These are phyloP conservation scores for Coenobita brevimanus DNA, from an alignment of 1,140 invertebrate genomes.

Conservation along the genomic window DNA sequence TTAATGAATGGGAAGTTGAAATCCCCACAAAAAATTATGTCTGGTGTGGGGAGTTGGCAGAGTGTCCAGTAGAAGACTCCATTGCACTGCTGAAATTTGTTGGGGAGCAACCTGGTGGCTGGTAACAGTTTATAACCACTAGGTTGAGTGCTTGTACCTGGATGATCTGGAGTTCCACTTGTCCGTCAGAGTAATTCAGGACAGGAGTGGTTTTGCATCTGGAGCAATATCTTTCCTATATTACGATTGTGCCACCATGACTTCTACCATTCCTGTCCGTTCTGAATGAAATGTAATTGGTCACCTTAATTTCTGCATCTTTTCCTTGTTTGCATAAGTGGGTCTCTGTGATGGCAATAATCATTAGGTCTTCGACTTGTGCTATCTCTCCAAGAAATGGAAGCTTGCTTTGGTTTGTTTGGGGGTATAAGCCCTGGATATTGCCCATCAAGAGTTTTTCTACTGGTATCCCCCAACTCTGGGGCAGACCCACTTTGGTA, in stretches of 20 bases:
- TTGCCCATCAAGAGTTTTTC: conserved; percentile 8
- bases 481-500: background rate
- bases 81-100: conserved; percentile 1
- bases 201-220: background rate
- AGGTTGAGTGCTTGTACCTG: background rate
- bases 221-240: background rate
- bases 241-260: background rate
- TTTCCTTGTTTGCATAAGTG: background rate
- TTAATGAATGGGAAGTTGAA: conserved; percentile 8
- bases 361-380: background rate
- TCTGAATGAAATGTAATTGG: background rate
- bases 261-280: background rate
- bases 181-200: background rate
- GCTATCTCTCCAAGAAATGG: background rate
- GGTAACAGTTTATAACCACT: conserved; percentile 8
- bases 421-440: background rate
- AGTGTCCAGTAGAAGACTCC: background rate
- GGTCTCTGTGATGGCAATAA: background rate
- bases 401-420: background rate
- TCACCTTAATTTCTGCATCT: background rate
- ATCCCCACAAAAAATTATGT: background rate
- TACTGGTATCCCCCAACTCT: background rate
- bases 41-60: conserved; percentile 10
- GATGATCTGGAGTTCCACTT: background rate
- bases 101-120: background rate